Base-by-base conservation (phyloP, 1,140 invertebrate species). In the Cryptotermes secundus region DNA sequence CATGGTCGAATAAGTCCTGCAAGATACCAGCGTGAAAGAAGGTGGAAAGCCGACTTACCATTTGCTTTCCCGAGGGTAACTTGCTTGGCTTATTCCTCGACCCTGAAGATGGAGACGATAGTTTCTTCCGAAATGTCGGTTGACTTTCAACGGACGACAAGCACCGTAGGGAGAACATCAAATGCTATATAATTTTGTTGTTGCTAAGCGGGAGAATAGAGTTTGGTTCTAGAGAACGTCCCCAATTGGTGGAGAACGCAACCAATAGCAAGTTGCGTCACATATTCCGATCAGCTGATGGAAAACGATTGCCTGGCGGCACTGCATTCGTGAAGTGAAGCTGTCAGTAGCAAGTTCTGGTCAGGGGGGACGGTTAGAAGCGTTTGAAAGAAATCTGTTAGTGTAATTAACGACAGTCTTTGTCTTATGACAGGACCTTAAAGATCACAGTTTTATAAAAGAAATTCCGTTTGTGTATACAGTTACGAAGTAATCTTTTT, bases 201-300 rank as follows among this genome's bases (percentile, higher is more conserved):
- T 84, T 84, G 84, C 84, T 79, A 84, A 38, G 84, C 84, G n/a
- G 80, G 42, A 35, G 31, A 65, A 31, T 82, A 45, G 26, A 42
- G 38, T 34, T 35, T 1, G 26, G 1, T n/a, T 22, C 24, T 59
- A 26, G n/a, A 79, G 34, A 42, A 1, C 34, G 19, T n/a, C 26
- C 26, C 24, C n/a, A 42, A 84, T 84, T 84, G 84, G 84, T 82
- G 49, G n/a, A 34, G 1, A 42, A 36, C 7, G 4, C 24, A 38
- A 53, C 84, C 84, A 84, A 84, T 84, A 53, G 79, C 36, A 26
- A 35, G 42, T 19, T 14, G 26, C n/a, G 59, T 72, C 59, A 72
- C 59, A 31, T 49, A 82, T 26, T 26, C 81, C 80, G 38, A 82
- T 82, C 80, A 84, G 80, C 84, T 82, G 84, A 49, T 72, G 14